Evolutionary conservation across 2,797 vertebrate species (phyloP).

Genomic region (Tamandua tetradactyla): DNA sequence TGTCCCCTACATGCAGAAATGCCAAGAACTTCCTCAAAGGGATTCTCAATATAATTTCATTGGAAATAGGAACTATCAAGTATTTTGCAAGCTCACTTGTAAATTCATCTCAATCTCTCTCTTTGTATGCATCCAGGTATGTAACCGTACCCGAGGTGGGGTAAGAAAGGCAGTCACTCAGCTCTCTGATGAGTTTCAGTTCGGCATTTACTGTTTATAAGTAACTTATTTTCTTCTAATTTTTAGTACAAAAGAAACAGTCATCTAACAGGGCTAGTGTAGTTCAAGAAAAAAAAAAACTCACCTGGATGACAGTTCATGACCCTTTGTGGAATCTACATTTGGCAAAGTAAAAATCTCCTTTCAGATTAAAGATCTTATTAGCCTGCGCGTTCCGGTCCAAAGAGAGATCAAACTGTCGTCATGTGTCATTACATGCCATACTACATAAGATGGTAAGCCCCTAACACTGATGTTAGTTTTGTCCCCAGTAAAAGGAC

Average conservation of each 20-base stretch:
- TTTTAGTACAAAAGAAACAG: neutral
- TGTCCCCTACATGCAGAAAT: neutral
- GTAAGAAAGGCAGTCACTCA: neutral
- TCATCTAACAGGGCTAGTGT: neutral
- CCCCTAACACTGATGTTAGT: neutral
- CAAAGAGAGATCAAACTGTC: neutral
- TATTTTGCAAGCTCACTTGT: neutral
- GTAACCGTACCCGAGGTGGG: neutral
- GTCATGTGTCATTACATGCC: neutral
- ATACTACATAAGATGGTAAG: neutral
- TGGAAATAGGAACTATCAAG: neutral
- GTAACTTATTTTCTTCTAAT: neutral
- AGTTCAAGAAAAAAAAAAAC: neutral
- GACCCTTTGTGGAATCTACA: neutral
- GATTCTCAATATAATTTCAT: neutral
- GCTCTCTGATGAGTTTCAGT: neutral
- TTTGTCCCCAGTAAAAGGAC: no score
- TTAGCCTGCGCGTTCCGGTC: neutral
- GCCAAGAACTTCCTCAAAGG: constrained; percentile 22
- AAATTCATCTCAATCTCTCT: neutral
- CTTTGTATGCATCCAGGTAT: neutral
- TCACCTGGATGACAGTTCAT: neutral
- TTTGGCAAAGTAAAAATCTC: neutral
- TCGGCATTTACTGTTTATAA: neutral
- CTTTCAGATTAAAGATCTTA: neutral